Evolutionary conservation across 2,888 invertebrate genomes (phyloP).

Genomic region (Meloe dianella): DNA sequence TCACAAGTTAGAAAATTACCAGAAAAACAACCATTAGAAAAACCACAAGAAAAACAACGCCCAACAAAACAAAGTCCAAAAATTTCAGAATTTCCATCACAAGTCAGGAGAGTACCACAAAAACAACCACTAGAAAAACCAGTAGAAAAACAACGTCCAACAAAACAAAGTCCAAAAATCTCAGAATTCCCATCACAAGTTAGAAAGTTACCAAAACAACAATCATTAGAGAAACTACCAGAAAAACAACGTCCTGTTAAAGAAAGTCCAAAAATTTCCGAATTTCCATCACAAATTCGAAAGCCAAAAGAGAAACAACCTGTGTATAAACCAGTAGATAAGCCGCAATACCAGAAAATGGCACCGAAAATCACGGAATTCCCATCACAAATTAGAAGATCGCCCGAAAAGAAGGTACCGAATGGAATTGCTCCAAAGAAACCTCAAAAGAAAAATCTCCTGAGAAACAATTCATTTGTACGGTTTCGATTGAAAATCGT

Average conservation of each 20-base stretch:
- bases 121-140: constrained; percentile 34
- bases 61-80: constrained; percentile 24
- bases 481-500: neutral
- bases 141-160: constrained; percentile 34
- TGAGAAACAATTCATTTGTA: neutral
- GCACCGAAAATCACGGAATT: constrained; percentile 31
- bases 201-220: constrained; percentile 34
- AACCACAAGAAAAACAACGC: constrained; percentile 26
- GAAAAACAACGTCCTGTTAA: constrained; percentile 32
- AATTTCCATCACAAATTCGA: constrained; percentile 39
- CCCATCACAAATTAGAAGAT: constrained; percentile 20
- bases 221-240: constrained; percentile 34
- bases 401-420: constrained; percentile 21
- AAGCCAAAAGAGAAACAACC: constrained; percentile 32
- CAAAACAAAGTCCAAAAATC: constrained; percentile 32
- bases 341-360: constrained; percentile 20
- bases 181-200: constrained; percentile 43
- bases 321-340: constrained; percentile 25
- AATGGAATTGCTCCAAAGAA: constrained; percentile 8
- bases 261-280: constrained; percentile 28
- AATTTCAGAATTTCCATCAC: constrained; percentile 41
- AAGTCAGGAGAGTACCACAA: constrained; percentile 42
- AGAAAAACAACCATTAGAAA: constrained; percentile 35
- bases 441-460: neutral
- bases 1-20: constrained; percentile 37